Percentiles rank a stretch among this genome's conserved stretches.
These are phyloP conservation scores for Grantiella picta DNA, from an alignment of 2,113 vertebrate species.

Conservation along the genomic window DNA sequence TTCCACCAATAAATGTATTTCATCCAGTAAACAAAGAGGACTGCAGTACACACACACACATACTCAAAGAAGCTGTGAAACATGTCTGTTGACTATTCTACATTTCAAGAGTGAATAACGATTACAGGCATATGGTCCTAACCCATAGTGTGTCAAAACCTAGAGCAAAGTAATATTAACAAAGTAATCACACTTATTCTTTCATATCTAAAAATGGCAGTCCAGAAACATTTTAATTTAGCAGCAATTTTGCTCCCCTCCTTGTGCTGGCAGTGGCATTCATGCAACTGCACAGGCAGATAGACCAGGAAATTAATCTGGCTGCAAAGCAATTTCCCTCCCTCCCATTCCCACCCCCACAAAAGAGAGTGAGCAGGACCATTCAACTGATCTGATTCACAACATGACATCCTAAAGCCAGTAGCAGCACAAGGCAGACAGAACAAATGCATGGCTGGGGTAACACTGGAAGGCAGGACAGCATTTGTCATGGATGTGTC, in stretches of 20 bases:
- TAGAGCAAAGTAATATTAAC: background rate
- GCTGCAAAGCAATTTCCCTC: constrained; percentile 17
- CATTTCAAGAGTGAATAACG: background rate
- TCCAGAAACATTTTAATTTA: constrained; percentile 30
- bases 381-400: background rate
- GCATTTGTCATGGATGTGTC: background rate
- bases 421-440: background rate
- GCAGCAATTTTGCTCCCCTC: background rate
- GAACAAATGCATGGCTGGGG: background rate
- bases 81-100: background rate
- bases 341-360: background rate
- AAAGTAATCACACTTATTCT: constrained; percentile 14
- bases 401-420: background rate
- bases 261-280: background rate
- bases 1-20: background rate
- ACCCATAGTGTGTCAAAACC: background rate
- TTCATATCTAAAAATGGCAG: constrained; percentile 3
- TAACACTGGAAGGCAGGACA: background rate
- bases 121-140: background rate
- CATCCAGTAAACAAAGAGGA: background rate
- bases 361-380: background rate
- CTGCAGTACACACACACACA: background rate
- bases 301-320: constrained; percentile 41
- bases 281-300: constrained; percentile 2
- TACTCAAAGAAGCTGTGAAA: background rate